phyloP scores from a whole-genome alignment of 2,888 invertebrate species.

The Drosophila gaucha region DNA sequence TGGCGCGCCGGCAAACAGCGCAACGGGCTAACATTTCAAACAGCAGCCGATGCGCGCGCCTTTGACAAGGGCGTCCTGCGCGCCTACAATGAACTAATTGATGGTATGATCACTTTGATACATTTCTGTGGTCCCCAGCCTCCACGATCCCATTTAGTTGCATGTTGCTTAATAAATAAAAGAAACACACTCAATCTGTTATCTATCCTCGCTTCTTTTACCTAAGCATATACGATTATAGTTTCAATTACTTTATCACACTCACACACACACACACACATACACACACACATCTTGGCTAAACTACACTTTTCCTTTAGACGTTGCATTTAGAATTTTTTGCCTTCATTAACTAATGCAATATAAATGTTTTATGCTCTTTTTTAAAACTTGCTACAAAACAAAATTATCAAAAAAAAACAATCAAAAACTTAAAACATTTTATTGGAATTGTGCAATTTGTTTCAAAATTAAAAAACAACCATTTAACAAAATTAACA shows the following conservation, averaged over 20 bases:
- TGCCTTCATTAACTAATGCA: slow-evolving; percentile 67
- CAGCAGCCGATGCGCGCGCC: slow-evolving; percentile 96
- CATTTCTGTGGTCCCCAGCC: neutral
- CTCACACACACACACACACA: neutral
- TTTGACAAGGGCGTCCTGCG: slow-evolving; percentile 96
- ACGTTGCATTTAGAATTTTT: slow-evolving; percentile 46
- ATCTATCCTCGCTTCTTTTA: slow-evolving; percentile 28
- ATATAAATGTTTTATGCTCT: slow-evolving; percentile 69
- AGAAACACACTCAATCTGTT: slow-evolving; percentile 7
- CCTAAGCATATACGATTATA: slow-evolving; percentile 11
- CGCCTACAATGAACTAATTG: slow-evolving; percentile 94
- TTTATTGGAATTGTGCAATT: slow-evolving; percentile 71
- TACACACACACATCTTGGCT: slow-evolving; percentile 1
- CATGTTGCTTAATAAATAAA: slow-evolving; percentile 39
- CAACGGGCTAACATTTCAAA: slow-evolving; percentile 98
- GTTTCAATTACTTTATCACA: slow-evolving; percentile 13
- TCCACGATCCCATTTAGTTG: slow-evolving; percentile 37
- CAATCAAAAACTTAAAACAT: slow-evolving; percentile 49
- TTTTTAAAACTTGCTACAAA: slow-evolving; percentile 59
- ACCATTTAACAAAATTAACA: slow-evolving; percentile 50
- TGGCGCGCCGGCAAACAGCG: slow-evolving; percentile 98
- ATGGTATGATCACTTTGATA: slow-evolving; percentile 88
- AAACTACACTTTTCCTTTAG: slow-evolving; percentile 18
- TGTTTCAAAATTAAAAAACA: slow-evolving; percentile 54
- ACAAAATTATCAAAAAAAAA: slow-evolving; percentile 45